Conservation (phyloP, 2,888 invertebrate genomes). For the Morinoia aosen region DNA sequence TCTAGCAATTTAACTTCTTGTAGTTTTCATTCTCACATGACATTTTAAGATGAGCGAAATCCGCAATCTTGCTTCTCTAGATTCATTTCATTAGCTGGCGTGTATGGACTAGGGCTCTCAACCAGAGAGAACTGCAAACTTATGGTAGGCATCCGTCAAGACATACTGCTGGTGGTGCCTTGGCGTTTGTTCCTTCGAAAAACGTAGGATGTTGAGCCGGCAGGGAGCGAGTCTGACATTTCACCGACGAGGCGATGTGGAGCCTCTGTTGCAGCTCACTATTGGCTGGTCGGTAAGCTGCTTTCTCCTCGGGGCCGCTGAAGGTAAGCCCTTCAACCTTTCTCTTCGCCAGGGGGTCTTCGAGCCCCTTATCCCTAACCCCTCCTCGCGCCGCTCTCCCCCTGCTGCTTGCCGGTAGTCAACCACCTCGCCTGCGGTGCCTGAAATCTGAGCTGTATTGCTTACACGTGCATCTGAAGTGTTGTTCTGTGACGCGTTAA, state of each 20-base stretch:
- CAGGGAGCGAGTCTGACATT: constrained; percentile 9
- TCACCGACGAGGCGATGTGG: constrained; percentile 5
- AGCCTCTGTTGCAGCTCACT: constrained; percentile 29
- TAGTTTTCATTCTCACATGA: neutral
- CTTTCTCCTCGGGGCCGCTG: constrained; percentile 22
- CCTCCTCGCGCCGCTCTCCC: neutral
- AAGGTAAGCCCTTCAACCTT: constrained; percentile 40
- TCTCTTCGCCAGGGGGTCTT: constrained; percentile 14
- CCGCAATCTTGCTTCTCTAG: neutral
- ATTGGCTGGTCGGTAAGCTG: constrained; percentile 6
- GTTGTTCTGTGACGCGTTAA: no score
- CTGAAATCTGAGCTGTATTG: neutral
- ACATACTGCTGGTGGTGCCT: neutral
- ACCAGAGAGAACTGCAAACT: neutral
- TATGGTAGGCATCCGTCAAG: neutral
- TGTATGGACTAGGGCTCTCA: neutral
- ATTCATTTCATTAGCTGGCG: neutral
- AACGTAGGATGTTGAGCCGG: neutral
- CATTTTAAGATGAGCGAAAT: neutral
- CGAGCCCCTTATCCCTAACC: neutral
- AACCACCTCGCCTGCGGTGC: neutral
- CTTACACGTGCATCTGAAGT: no score
- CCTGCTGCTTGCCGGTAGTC: neutral
- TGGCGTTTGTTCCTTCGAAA: neutral
- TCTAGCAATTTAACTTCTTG: no score